Evolutionary conservation across 2,113 vertebrate genomes (phyloP), one percentile per base, ranked within the genome.

Genomic region (Numida meleagris): DNA sequence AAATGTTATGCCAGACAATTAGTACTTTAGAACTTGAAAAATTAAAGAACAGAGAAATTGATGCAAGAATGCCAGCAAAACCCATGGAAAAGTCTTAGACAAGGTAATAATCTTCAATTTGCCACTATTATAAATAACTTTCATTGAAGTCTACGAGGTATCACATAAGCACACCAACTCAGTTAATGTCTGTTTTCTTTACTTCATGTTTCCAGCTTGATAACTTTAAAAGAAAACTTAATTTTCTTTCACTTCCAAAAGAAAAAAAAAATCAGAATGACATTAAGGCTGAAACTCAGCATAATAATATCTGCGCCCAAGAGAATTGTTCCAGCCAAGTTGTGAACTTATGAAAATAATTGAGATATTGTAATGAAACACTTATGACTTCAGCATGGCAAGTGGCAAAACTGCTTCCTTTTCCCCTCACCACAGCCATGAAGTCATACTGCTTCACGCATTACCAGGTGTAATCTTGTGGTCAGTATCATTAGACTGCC

Each of bases 231-330:
- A 93, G 65, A 91, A 94, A 83, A 86, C 23, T 38, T 75, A 65
- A 82, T 72, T 91, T 91, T 92, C n/a, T 86, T 92, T 93, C 53
- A 82, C 50, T 86, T 89, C 45, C 46, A 57, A 88, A 93, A 82
- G 9, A 55, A 89, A 89, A 80, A 90, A 86, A 53, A 55, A 57
- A 33, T 48, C 14, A 50, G 29, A 86, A 92, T 43, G 20, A 67
- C 4, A 6, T 63, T 87, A 80, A 73, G 51, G 38, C 45, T 75
- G 19, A 85, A 96, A 87, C 34, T 42, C 74, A 82, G 45, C 72
- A 74, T 43, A 66, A 50, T 63, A 85, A 43, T 51, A 72, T 3
- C 34, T 61, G 76, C 55, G 9, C 62, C 45, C 53, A 75, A 73
- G 62, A 73, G 65, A 91, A 93, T 43, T 87, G 16, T 77, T 86